These are phyloP conservation scores for Pegoplata infirma DNA, from an alignment of 2,888 invertebrate genomes.

Conservation along the genomic window DNA sequence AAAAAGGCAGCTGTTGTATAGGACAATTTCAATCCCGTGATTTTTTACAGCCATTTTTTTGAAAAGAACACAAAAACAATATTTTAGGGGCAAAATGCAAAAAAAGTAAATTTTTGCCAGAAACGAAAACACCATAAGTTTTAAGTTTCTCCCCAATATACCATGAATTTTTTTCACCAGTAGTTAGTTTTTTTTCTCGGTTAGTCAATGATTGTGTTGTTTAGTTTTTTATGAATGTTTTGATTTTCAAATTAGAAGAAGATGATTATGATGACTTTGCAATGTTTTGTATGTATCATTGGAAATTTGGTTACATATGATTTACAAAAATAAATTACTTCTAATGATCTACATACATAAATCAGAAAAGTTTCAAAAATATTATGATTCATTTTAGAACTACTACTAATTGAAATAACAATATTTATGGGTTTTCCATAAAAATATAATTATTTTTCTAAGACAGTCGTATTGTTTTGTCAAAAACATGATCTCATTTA, in stretches of 20 bases:
- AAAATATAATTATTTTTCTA: neutral
- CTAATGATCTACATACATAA: constrained; percentile 10
- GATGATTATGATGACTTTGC: constrained; percentile 28
- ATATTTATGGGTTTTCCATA: constrained; percentile 20
- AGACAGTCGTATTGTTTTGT: neutral
- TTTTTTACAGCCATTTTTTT: too few relatives aligned
- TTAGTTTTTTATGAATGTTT: neutral
- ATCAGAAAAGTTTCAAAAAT: constrained; percentile 6
- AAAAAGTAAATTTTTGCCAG: too few relatives aligned
- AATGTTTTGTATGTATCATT: constrained; percentile 5
- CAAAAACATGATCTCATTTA: neutral
- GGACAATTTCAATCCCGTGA: too few relatives aligned
- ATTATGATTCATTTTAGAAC: constrained; percentile 10
- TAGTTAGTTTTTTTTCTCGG: constrained; percentile 24
- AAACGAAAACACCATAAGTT: too few relatives aligned
- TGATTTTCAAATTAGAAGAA: constrained; percentile 19
- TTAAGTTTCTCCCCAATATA: neutral
- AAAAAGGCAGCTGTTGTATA: too few relatives aligned
- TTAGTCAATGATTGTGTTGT: constrained; percentile 21
- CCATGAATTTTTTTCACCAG: constrained; percentile 6
- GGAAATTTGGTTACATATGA: constrained; percentile 40
- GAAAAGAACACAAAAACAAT: too few relatives aligned
- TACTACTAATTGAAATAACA: neutral
- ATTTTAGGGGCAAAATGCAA: too few relatives aligned
- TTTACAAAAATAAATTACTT: constrained; percentile 16